Base-by-base conservation (phyloP, 2,888 invertebrate species). In the Drosophila nr. perissopoda region DNA sequence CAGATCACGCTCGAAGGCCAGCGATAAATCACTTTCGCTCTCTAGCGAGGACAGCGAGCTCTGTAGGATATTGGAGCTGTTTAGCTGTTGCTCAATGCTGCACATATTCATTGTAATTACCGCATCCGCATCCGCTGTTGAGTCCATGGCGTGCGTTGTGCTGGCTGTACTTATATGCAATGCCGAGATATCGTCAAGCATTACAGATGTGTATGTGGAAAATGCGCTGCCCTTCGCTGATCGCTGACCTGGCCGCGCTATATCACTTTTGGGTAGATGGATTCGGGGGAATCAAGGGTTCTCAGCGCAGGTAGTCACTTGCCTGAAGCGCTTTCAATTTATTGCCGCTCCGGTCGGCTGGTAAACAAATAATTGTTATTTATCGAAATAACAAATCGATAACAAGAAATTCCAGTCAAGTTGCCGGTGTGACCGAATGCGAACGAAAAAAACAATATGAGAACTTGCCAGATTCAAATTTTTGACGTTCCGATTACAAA, bases 1-100 rank as follows among this genome's bases (percentile, higher is more conserved):
- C 10, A 91, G 53, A 53, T 92, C 92, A 16, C 81, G 88, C 21
- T 92, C 92, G 7, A 91, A 82, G 16, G 91, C 91, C 57, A 92
- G 60, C 1, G 91, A 91, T 16, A 92, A 71, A 66, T 92, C 92
- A 69, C 91, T 90, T 57, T 92, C 93, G 59, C 86, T 90, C 25
- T 92, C 92, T 11, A 91, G 42, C 29, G 90, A 87, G 2, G 92
- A 91, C 49, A 88, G 71, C 4, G 91, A 92, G 27, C 89, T 85
- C 66, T 92, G 91, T 33, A 91, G 77, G n/a, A 73, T 79, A 56
- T 81, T 82, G 38, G 91, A 86, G 48, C 67, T 70, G 46, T 88
- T 83, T 52, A 79, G 31, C 61, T 81, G 88, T 29, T 56, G 61
- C 63, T 89, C 88, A 56, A 67, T 56, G 54, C 56, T 66, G 58